phyloP scores from a whole-genome alignment of 2,888 invertebrate species.

The Rhamphomyia laevipes region DNA sequence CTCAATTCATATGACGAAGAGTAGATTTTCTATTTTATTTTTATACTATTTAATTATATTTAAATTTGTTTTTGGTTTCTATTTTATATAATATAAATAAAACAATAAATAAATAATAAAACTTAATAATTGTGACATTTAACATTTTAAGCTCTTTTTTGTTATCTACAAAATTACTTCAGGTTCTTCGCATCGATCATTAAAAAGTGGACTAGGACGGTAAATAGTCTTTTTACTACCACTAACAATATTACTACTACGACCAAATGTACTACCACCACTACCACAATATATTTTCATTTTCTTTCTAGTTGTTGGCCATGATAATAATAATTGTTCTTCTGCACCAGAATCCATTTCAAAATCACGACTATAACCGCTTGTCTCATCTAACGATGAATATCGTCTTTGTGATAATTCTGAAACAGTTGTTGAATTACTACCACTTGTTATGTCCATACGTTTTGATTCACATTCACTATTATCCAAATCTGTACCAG shows the following conservation, averaged over 20 bases:
- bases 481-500: neutral
- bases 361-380: conserved; percentile 27
- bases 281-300: neutral
- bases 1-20: no score
- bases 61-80: no score
- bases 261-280: neutral
- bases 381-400: conserved; percentile 31
- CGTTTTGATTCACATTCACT: conserved; percentile 17
- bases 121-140: no score
- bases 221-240: neutral
- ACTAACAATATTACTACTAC: neutral
- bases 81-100: no score
- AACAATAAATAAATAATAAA: no score
- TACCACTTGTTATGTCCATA: conserved; percentile 27
- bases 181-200: neutral
- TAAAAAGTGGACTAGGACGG: neutral
- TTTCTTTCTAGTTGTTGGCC: conserved; percentile 38
- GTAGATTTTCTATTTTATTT: no score
- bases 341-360: conserved; percentile 28
- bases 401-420: conserved; percentile 33
- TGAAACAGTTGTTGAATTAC: conserved; percentile 40
- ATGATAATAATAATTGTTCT: conserved; percentile 44
- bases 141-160: no score
- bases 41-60: no score
- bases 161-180: neutral